These are phyloP conservation scores for Zoroaster sp. DNA, from an alignment of 53 echinoderm and acorn worm species.

Conservation along the genomic window DNA sequence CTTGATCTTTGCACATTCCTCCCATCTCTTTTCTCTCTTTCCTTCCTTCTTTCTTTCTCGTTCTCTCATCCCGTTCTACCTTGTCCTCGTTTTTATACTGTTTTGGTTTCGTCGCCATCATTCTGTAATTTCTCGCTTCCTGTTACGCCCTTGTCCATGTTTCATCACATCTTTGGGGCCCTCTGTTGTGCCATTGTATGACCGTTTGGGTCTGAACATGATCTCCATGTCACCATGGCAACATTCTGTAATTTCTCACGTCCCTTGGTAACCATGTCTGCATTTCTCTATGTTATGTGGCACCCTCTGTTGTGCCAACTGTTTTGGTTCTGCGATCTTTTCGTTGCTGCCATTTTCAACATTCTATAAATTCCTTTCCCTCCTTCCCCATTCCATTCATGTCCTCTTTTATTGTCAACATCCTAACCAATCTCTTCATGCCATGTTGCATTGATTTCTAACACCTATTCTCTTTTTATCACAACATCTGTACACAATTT, in stretches of 20 bases:
- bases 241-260: not conserved
- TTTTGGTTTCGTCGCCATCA: not conserved
- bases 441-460: not conserved
- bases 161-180: not conserved
- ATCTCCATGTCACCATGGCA: not conserved
- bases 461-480: not conserved
- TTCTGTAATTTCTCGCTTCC: not conserved
- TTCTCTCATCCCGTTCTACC: not conserved
- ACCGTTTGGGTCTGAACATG: too few relatives aligned
- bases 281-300: not conserved
- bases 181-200: not conserved
- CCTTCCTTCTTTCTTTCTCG: not conserved
- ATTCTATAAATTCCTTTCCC: not conserved
- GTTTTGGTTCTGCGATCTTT: too few relatives aligned
- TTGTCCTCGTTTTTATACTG: not conserved
- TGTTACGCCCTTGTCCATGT: not conserved
- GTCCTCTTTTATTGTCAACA: too few relatives aligned
- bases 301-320: too few relatives aligned
- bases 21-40: not conserved
- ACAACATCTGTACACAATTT: not conserved
- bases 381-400: not conserved
- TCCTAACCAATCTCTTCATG: not conserved
- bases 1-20: slow-evolving; percentile 44
- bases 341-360: too few relatives aligned
- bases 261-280: not conserved